Base-by-base conservation (phyloP, 2,797 vertebrate genomes). In the Aldrovandia affinis region DNA sequence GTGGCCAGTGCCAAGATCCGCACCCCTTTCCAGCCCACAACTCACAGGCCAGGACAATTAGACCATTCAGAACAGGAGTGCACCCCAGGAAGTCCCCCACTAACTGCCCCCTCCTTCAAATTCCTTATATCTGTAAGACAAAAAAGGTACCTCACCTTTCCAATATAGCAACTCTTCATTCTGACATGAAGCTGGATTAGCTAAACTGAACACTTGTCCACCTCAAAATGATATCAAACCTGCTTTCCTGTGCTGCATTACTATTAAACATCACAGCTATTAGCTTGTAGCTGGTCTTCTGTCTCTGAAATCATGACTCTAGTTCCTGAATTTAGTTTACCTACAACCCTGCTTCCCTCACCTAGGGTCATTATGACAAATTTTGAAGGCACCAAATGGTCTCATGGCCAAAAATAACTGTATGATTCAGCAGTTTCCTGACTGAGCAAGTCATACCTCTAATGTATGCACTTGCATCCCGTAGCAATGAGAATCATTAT, bases 41-140 rank as follows among this genome's bases (percentile, higher is more conserved):
- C 79, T 85, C 82, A 85, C 85, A 88, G 55, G 47, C 65, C 65
- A 85, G 88, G 84, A 92, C 90, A 93, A 93, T 87, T 86, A 84
- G 61, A 82, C 80, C 42, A 87, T 90, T 93, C 84, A 89, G 84
- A 82, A 82, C 22, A 61, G 84, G 39, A 68, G 82, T 77, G 33
- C 73, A 59, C 7, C 54, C 54, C 36, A 77, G 70, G 25, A 79
- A 83, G 78, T 42, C 75, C 75, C 25, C 33, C n/a, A 81, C 81
- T 59, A 59, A 85, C 63, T 82, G 80, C 65, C 73, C 80, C 80
- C 52, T 57, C 33, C 7, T 70, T 65, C 22, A 12, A 0, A 57
- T 75, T 54, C 70, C 25, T 59, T 78, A 36, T 65, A 84, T 61
- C 25, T 80, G 33, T 15, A 14, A 47, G 73, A 50, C 36, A 36